A percentile compares a stretch with the other conserved stretches of the same genome.
phyloP scores from a whole-genome alignment of 2,888 invertebrate species.

The Endotricha flammealis region DNA sequence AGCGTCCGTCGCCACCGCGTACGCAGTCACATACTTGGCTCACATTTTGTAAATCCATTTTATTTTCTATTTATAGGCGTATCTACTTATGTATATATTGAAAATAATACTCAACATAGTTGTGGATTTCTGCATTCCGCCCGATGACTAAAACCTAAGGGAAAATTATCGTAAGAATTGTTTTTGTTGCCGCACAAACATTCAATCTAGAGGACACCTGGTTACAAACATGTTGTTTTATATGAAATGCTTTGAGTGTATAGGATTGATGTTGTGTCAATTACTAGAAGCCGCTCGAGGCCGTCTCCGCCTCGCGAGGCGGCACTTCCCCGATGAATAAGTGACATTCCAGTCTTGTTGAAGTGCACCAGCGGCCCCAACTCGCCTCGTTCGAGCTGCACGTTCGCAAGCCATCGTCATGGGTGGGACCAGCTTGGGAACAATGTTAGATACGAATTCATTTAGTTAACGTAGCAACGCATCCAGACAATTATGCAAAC shows the following conservation, averaged over 20 bases:
- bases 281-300: conserved; percentile 35
- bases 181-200: conserved; percentile 48
- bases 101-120: conserved; percentile 76
- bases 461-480: conserved; percentile 63
- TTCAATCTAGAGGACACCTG: conserved; percentile 44
- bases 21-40: conserved; percentile 52
- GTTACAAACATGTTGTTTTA: conserved; percentile 40
- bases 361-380: conserved; percentile 40
- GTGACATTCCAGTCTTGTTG: conserved; percentile 77
- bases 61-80: conserved; percentile 63
- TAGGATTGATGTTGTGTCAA: conserved; percentile 46
- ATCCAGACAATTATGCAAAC: conserved; percentile 56
- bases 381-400: conserved; percentile 29
- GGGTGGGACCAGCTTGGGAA: conserved; percentile 79
- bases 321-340: conserved; percentile 64
- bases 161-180: conserved; percentile 61
- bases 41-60: conserved; percentile 57
- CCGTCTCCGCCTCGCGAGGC: conserved; percentile 46
- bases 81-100: conserved; percentile 76
- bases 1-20: conserved; percentile 38
- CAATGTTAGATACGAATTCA: conserved; percentile 73
- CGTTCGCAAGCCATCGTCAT: conserved; percentile 74
- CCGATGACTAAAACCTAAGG: conserved; percentile 76
- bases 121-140: conserved; percentile 80
- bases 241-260: conserved; percentile 31